Conservation (phyloP, 2,113 vertebrate species). For the Neogobius melanostomus region DNA sequence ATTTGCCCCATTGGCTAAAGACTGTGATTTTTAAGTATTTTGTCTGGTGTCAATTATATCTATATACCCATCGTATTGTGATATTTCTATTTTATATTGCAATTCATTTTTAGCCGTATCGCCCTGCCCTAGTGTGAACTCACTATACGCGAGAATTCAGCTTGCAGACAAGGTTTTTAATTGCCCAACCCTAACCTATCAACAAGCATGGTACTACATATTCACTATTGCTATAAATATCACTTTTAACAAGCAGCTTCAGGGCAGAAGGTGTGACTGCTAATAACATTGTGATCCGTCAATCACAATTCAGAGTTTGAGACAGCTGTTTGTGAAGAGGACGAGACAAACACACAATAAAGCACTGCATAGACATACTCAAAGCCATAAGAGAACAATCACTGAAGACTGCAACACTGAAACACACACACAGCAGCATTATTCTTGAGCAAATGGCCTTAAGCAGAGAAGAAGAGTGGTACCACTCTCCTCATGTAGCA, state of each 20-base stretch:
- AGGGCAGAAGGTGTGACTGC: slow-evolving; percentile 49
- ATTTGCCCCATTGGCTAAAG: too few relatives aligned
- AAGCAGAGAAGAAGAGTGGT: slow-evolving; percentile 66
- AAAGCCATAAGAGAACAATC: slow-evolving; percentile 56
- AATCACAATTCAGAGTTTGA: slow-evolving; percentile 41
- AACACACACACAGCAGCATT: slow-evolving; percentile 47
- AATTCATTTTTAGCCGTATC: too few relatives aligned
- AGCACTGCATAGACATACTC: slow-evolving; percentile 58
- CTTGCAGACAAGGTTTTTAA: too few relatives aligned
- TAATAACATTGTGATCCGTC: slow-evolving; percentile 33
- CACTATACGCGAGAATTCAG: too few relatives aligned
- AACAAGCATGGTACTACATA: slow-evolving; percentile 51
- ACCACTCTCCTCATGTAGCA: slow-evolving; percentile 50
- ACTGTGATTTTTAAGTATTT: too few relatives aligned
- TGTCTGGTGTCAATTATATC: too few relatives aligned
- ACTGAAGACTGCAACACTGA: slow-evolving; percentile 39
- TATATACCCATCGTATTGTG: too few relatives aligned
- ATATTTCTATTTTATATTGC: too few relatives aligned
- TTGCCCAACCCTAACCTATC: too few relatives aligned
- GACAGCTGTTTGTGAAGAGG: slow-evolving; percentile 53
- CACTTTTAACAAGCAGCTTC: slow-evolving; percentile 50
- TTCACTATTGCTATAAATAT: slow-evolving; percentile 70
- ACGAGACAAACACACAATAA: slow-evolving; percentile 45
- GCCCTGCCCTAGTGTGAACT: too few relatives aligned
- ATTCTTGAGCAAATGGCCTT: slow-evolving; percentile 59